phyloP scores from a whole-genome alignment of 2,797 vertebrate species.

The Sebastes paucispinis region DNA sequence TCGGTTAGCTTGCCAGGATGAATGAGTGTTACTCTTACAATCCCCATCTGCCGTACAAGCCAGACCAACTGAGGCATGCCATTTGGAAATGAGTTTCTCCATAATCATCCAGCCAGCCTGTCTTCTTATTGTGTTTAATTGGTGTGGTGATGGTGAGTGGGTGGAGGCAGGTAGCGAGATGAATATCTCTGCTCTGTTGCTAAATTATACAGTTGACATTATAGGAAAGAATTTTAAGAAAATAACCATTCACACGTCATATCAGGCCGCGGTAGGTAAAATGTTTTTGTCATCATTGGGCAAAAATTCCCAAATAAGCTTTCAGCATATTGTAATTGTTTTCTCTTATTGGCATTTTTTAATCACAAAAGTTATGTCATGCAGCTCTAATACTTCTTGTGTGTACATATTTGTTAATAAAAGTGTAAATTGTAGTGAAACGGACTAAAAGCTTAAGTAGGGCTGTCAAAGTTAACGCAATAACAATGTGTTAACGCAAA shows the following conservation, averaged over 20 bases:
- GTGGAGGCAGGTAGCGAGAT: conserved; percentile 17
- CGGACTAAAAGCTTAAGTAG: too few species aligned
- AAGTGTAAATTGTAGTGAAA: too few species aligned
- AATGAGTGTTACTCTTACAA: conserved; percentile 50
- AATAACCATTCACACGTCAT: not conserved
- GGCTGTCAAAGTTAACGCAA: too few species aligned
- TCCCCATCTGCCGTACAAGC: conserved; percentile 44
- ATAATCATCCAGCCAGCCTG: conserved; percentile 44
- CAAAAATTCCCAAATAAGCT: too few species aligned
- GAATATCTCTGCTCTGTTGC: not conserved
- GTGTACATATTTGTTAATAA: too few species aligned
- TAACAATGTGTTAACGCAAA: too few species aligned
- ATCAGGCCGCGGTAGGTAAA: too few species aligned
- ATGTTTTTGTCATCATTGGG: too few species aligned
- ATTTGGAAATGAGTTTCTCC: conserved; percentile 56
- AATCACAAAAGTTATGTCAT: too few species aligned
- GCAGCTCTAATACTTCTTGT: too few species aligned
- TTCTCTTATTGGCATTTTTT: too few species aligned
- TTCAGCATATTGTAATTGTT: too few species aligned
- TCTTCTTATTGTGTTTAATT: conserved; percentile 49
- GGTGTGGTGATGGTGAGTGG: conserved; percentile 13
- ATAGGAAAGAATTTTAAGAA: not conserved
- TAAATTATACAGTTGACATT: conserved; percentile 13
- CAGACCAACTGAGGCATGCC: conserved; percentile 54
- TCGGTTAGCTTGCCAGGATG: conserved; percentile 50